A percentile compares a stretch with the other conserved stretches of the same genome.
Evolutionary conservation across 2,113 vertebrate genomes (phyloP).

Genomic region (Neofelis nebulosa): DNA sequence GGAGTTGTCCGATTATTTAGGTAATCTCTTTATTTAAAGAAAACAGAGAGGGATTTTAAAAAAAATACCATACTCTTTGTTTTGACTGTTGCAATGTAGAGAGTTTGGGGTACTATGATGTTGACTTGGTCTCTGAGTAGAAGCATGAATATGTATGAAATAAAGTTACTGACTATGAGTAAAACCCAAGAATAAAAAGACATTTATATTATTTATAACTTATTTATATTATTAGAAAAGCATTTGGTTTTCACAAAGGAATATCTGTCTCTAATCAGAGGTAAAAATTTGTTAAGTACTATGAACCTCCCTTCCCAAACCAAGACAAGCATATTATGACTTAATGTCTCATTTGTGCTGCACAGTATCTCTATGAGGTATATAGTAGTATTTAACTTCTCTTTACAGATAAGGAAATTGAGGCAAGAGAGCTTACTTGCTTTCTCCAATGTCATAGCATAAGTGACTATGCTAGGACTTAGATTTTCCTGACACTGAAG

Average conservation of each 20-base stretch:
- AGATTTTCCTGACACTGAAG: not conserved
- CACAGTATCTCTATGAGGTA: not conserved
- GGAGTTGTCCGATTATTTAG: not conserved
- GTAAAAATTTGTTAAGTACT: not conserved
- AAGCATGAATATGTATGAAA: not conserved
- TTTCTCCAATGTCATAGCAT: not conserved
- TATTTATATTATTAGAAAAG: not conserved
- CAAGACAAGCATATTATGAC: not conserved
- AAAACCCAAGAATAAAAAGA: not conserved
- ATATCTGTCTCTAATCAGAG: not conserved
- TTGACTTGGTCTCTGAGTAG: not conserved
- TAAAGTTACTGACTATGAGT: not conserved
- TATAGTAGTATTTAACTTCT: not conserved
- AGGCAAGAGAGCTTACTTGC: not conserved
- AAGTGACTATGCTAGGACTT: not conserved
- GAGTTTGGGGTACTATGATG: not conserved
- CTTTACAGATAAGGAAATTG: not conserved
- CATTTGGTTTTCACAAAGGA: not conserved
- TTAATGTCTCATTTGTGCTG: not conserved
- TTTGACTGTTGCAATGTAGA: not conserved
- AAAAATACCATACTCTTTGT: not conserved
- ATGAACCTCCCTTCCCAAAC: not conserved
- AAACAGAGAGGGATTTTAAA: conserved; percentile 1
- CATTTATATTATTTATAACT: too few species aligned
- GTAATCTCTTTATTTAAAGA: not conserved